Percentiles rank a stretch among this genome's conserved stretches.
phyloP scores from a whole-genome alignment of 2,113 vertebrate species.

The Myotis brandtii region DNA sequence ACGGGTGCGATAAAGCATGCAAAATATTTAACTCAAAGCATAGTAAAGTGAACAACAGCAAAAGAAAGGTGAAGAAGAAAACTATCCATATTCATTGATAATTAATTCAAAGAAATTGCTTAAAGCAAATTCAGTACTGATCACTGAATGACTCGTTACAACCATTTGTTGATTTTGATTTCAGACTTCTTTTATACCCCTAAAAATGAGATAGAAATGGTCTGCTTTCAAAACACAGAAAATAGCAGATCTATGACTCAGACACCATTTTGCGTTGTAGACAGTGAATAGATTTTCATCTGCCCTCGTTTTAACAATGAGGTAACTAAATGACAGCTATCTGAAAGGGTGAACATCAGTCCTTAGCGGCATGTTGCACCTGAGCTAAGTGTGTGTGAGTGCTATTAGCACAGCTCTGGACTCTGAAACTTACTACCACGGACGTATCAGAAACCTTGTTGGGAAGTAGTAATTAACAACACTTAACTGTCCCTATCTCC shows the following conservation, averaged over 20 bases:
- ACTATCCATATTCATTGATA: background rate
- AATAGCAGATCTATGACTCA: constrained; percentile 9
- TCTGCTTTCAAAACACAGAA: constrained; percentile 33
- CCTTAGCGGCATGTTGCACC: background rate
- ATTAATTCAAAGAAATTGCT: constrained; percentile 31
- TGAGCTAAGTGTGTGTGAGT: too few relatives aligned
- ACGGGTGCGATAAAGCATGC: constrained; percentile 11
- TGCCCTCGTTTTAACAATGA: constrained; percentile 13
- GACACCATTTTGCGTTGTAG: background rate
- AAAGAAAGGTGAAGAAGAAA: background rate
- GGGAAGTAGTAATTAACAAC: constrained; percentile 8
- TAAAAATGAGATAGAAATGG: constrained; percentile 23
- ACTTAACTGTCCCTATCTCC: background rate
- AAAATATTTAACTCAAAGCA: constrained; percentile 55
- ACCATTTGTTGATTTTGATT: background rate
- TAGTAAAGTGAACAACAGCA: background rate
- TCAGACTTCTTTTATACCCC: background rate
- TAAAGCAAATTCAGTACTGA: constrained; percentile 24
- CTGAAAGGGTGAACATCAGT: background rate
- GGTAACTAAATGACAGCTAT: background rate
- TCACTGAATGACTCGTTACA: background rate
- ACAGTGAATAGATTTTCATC: background rate
- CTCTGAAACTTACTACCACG: background rate
- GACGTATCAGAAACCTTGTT: background rate
- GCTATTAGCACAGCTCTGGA: background rate